Percentiles rank a stretch among this genome's conserved stretches.
phyloP scores from a whole-genome alignment of 2,113 vertebrate species.

The Pristiophorus japonicus region DNA sequence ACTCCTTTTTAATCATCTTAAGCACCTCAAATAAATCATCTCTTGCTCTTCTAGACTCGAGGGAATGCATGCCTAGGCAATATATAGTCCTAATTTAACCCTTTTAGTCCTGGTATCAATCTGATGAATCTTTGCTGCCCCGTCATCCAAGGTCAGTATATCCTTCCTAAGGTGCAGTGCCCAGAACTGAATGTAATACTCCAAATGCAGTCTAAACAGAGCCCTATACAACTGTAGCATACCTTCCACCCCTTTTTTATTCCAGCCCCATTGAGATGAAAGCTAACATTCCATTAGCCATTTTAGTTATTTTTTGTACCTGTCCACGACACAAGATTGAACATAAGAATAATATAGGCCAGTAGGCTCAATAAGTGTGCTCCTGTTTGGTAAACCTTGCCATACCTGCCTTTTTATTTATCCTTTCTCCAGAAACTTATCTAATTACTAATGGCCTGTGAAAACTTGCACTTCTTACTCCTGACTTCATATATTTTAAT shows the following conservation, averaged over 20 bases:
- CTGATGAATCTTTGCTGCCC: neutral
- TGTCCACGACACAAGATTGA: neutral
- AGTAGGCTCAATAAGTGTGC: neutral
- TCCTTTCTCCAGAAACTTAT: neutral
- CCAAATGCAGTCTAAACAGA: neutral
- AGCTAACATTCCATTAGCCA: neutral
- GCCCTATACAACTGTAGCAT: neutral
- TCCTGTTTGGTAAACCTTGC: neutral
- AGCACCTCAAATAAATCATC: neutral
- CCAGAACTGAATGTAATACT: neutral
- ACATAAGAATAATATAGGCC: neutral
- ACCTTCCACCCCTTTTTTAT: neutral
- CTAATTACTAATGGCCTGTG: neutral
- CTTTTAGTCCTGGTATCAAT: neutral
- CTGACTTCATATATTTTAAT: neutral
- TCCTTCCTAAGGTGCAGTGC: neutral
- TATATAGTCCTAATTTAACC: neutral
- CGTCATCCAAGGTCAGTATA: neutral
- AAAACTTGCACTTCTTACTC: neutral
- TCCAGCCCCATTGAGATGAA: neutral
- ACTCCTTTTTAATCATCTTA: neutral
- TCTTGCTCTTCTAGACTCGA: neutral
- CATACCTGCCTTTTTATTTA: neutral
- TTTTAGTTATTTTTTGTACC: neutral
- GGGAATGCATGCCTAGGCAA: neutral